Evolutionary conservation across 2,888 invertebrate genomes (phyloP).

Genomic region (Drosophila mulleri): DNA sequence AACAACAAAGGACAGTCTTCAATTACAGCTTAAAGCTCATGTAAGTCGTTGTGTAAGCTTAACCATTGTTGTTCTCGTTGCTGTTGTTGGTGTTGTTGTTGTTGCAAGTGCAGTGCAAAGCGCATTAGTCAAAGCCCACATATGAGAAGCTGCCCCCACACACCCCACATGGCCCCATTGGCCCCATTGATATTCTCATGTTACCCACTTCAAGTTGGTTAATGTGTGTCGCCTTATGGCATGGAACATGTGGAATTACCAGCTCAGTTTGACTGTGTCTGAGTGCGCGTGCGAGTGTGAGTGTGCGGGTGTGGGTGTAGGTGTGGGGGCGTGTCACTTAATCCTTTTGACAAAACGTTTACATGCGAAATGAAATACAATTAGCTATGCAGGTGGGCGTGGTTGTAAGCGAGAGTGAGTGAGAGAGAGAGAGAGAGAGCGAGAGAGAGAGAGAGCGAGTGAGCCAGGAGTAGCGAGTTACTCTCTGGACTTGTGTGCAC

Average conservation of each 20-base stretch:
- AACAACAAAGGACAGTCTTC: constrained; percentile 49
- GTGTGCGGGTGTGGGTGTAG: constrained; percentile 3
- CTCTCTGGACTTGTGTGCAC: constrained; percentile 53
- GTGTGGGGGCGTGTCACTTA: constrained; percentile 51
- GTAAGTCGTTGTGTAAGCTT: constrained; percentile 75
- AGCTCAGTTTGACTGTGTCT: constrained; percentile 40
- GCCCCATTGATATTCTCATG: constrained; percentile 17
- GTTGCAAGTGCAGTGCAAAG: constrained; percentile 74
- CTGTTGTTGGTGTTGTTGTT: constrained; percentile 52
- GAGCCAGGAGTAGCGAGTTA: not conserved
- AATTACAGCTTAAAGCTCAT: constrained; percentile 75
- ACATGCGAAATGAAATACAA: constrained; percentile 68
- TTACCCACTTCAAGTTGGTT: constrained; percentile 73
- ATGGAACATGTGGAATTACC: constrained; percentile 71
- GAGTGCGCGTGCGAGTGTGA: not conserved
- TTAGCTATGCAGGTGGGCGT: constrained; percentile 61
- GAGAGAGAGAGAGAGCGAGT: not conserved
- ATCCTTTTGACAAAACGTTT: constrained; percentile 81
- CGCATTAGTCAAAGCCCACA: constrained; percentile 70
- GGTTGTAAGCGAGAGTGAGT: constrained; percentile 17
- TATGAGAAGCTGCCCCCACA: constrained; percentile 28
- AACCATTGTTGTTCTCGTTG: constrained; percentile 41
- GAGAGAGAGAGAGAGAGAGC: not conserved
- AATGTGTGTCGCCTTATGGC: constrained; percentile 75
- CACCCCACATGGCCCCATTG: not conserved